Evolutionary conservation across 2,797 vertebrate genomes (phyloP).

Genomic region (Menidia menidia): DNA sequence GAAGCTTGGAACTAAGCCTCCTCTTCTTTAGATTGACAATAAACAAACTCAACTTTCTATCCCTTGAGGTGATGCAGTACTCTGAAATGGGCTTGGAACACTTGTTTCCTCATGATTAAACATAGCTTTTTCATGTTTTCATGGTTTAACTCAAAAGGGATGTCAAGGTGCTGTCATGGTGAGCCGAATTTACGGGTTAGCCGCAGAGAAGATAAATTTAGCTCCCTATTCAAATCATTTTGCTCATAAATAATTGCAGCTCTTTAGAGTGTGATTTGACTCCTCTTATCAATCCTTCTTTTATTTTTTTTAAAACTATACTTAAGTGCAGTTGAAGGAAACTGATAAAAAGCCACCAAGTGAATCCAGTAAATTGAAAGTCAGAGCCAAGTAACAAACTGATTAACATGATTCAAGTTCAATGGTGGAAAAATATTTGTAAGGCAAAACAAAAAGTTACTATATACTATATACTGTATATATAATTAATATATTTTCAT

Average conservation of each 20-base stretch:
- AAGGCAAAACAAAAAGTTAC: too few species aligned
- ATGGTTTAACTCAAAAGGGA: slow-evolving; percentile 37
- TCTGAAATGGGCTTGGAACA: slow-evolving; percentile 43
- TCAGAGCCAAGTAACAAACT: too few species aligned
- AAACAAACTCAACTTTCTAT: slow-evolving; percentile 30
- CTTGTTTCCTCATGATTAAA: slow-evolving; percentile 61
- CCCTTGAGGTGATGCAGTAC: slow-evolving; percentile 38
- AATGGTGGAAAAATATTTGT: too few species aligned
- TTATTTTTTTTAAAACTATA: too few species aligned
- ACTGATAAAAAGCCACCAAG: too few species aligned
- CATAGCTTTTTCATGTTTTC: slow-evolving; percentile 43
- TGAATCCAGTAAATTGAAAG: too few species aligned
- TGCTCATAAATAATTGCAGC: slow-evolving; percentile 56
- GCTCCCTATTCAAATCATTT: slow-evolving; percentile 46
- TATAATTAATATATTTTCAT: not conserved
- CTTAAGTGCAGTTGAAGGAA: too few species aligned
- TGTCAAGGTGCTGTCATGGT: slow-evolving; percentile 30
- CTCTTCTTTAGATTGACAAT: slow-evolving; percentile 29
- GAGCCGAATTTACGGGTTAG: slow-evolving; percentile 35
- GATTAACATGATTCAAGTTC: too few species aligned
- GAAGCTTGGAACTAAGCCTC: slow-evolving; percentile 2
- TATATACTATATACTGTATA: too few species aligned
- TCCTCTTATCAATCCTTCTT: too few species aligned
- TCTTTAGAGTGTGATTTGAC: slow-evolving; percentile 75
- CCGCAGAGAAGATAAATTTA: slow-evolving; percentile 52